These are phyloP conservation scores for Maccullochella peelii DNA, from an alignment of 2,113 vertebrate genomes.

Conservation along the genomic window DNA sequence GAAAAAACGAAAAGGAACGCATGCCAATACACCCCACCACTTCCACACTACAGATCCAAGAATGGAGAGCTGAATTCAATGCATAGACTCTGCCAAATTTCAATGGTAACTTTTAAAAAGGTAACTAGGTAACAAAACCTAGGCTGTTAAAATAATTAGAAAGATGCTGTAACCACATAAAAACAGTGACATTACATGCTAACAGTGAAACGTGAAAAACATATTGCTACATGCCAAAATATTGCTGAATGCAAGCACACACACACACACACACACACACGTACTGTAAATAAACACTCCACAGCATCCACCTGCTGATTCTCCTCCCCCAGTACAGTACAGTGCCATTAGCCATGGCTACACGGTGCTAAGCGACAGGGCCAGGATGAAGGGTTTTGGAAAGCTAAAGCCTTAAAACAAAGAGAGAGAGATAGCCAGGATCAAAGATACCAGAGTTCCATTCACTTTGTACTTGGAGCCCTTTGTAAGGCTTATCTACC, in stretches of 20 bases:
- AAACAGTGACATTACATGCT: neutral
- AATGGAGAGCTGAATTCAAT: neutral
- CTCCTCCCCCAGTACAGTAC: neutral
- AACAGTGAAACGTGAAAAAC: too few species aligned
- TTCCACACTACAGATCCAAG: too few species aligned
- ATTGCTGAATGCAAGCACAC: neutral
- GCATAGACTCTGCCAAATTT: neutral
- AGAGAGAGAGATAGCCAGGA: constrained; percentile 24
- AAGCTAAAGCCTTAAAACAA: constrained; percentile 44
- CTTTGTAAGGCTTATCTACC: constrained; percentile 45
- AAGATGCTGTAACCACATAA: neutral
- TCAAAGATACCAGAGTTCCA: constrained; percentile 56
- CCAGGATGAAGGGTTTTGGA: constrained; percentile 39
- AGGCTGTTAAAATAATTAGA: neutral
- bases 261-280: neutral
- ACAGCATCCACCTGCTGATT: neutral
- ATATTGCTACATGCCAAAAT: neutral
- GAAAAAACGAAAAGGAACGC: too few species aligned
- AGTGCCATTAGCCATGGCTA: constrained; percentile 1
- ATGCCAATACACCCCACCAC: neutral
- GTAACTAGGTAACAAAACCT: too few species aligned
- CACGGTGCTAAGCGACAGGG: constrained; percentile 19
- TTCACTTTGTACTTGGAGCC: constrained; percentile 44
- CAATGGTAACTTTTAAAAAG: too few species aligned
- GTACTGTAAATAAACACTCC: neutral